Evolutionary conservation across 64 coral and sea anemone species (phyloP).

Genomic region (Trachythela sp.): DNA sequence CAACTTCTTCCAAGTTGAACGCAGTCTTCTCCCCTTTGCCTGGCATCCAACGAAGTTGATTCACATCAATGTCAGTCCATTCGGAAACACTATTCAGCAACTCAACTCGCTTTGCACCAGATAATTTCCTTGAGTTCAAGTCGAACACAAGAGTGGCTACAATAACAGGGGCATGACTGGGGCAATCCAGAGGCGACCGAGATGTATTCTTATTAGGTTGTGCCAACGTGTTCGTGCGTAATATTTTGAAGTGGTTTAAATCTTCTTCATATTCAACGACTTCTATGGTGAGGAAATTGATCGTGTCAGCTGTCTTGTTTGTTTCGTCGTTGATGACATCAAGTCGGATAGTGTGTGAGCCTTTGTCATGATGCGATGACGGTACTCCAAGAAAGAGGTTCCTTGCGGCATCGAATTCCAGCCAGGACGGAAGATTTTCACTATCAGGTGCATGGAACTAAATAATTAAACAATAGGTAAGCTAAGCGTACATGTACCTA

Average conservation of each 20-base stretch:
- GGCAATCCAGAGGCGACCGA: neutral
- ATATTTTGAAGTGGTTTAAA: neutral
- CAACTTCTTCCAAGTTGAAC: neutral
- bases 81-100: neutral
- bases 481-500: neutral
- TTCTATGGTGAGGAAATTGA: neutral
- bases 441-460: neutral
- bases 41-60: neutral
- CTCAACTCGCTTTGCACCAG: conserved; percentile 14
- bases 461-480: neutral
- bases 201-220: neutral
- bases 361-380: neutral
- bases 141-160: conserved; percentile 3
- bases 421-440: neutral
- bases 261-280: conserved; percentile 25
- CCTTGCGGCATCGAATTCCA: neutral
- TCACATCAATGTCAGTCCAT: neutral
- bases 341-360: neutral
- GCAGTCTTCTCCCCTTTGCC: conserved; percentile 22
- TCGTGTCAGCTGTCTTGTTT: neutral
- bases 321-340: conserved; percentile 18
- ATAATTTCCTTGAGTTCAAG: neutral
- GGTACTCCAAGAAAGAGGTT: neutral
- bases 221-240: neutral
- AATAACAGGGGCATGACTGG: neutral